Evolutionary conservation across 1,140 invertebrate species (phyloP), one percentile per base, ranked within the genome.

Genomic region (Marisa cornuarietis): DNA sequence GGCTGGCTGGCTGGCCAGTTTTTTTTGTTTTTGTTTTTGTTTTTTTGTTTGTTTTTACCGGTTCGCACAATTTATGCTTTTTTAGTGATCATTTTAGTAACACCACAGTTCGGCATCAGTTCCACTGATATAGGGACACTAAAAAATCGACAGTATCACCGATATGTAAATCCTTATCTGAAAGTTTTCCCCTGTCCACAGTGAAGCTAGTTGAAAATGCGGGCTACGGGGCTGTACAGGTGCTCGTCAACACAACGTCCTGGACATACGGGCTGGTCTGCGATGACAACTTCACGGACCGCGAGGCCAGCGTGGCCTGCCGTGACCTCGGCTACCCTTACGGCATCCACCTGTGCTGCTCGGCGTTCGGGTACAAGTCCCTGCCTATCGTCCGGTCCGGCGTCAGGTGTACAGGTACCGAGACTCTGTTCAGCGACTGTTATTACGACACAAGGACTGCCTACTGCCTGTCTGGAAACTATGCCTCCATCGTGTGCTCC

Each of bases 401-500:
- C 1, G n/a, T 88, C 4, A 54, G 77, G n/a, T 87, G 86, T 80
- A 78, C 74, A 14, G 85, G 85, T 16, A 52, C 76, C 14, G 86
- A 86, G 62, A 77, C 54, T 9, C 79, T 71, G 52, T 71, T 86
- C 1, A 54, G 76, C 9, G 79, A 85, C 22, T 87, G 87, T 76
- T 54, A 82, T 16, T 75, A 75, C 73, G 73, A 61, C n/a, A 72
- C 79, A 16, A 82, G 82, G n/a, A 85, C 84, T n/a, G n/a, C n/a
- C 79, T 65, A 73, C 13, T 83, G 79, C 58, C 74, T 71, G 14
- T 66, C 68, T 13, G 14, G 52, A 61, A 26, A 75, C 0, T 88
- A 88, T 75, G 84, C 87, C 20, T 87, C 86, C 5, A 85, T 86
- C 10, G 83, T 83, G 52, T 88, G 87, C 78, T 83, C 83, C 72